phyloP scores from a whole-genome alignment of 2,888 invertebrate species.

The Drosophila paucipuncta region DNA sequence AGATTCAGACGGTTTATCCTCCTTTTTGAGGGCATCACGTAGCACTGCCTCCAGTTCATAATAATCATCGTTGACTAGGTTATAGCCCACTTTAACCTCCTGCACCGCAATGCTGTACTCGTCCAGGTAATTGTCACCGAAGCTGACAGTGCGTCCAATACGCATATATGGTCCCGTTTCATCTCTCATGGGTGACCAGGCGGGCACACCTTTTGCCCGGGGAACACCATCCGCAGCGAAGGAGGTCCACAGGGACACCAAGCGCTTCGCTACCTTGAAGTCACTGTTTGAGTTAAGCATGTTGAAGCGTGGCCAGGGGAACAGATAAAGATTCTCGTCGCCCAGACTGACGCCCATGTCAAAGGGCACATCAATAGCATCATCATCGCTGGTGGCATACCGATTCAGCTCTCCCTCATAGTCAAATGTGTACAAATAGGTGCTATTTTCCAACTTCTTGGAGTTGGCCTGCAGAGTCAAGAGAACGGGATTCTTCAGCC shows the following conservation, averaged over 20 bases:
- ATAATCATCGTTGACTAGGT: slow-evolving; percentile 81
- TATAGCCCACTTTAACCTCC: slow-evolving; percentile 76
- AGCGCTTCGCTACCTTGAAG: slow-evolving; percentile 84
- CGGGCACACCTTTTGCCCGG: slow-evolving; percentile 67
- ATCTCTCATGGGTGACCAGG: slow-evolving; percentile 82
- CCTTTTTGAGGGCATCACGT: slow-evolving; percentile 29
- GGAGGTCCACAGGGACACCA: slow-evolving; percentile 85
- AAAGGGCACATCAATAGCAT: slow-evolving; percentile 84
- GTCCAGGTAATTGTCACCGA: slow-evolving; percentile 82
- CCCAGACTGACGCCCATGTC: slow-evolving; percentile 87
- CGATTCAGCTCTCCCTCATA: slow-evolving; percentile 85
- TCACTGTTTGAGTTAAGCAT: slow-evolving; percentile 83
- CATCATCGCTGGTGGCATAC: slow-evolving; percentile 82
- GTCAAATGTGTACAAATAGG: slow-evolving; percentile 86
- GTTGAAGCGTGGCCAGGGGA: slow-evolving; percentile 84
- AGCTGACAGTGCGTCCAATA: slow-evolving; percentile 74
- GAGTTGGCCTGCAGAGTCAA: slow-evolving; percentile 85
- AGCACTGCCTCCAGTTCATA: slow-evolving; percentile 73
- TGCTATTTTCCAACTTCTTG: slow-evolving; percentile 82
- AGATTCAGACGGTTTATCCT: slow-evolving; percentile 10
- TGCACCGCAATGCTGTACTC: slow-evolving; percentile 81
- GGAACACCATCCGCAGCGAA: slow-evolving; percentile 84
- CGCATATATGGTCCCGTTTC: slow-evolving; percentile 84
- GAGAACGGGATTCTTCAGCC: slow-evolving; percentile 86
- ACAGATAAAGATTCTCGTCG: slow-evolving; percentile 87